These are phyloP conservation scores for Nesidiocoris tenuis DNA, from an alignment of 2,888 invertebrate species.

Conservation along the genomic window DNA sequence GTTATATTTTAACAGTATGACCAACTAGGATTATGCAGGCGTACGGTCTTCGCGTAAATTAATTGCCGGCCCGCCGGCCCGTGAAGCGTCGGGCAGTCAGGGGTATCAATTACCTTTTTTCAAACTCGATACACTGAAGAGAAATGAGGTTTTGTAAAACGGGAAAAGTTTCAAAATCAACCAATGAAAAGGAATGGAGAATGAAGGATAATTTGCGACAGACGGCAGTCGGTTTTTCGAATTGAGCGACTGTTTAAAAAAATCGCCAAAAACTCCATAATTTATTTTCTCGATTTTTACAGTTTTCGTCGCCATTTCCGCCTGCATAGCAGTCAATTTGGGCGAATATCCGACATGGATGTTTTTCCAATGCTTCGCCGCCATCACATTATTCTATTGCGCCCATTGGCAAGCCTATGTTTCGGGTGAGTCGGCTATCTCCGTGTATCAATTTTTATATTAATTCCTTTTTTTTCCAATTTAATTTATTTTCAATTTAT, in stretches of 20 bases:
- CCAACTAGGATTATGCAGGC: background rate
- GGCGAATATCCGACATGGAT: slow-evolving; percentile 91
- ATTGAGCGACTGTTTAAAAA: too few species aligned
- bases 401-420: slow-evolving; percentile 99
- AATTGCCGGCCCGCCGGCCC: background rate
- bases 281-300: too few species aligned
- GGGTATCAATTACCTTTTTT: too few species aligned
- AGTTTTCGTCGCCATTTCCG: slow-evolving; percentile 95
- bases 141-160: too few species aligned
- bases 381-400: slow-evolving; percentile 94
- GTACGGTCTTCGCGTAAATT: background rate
- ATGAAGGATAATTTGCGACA: too few species aligned
- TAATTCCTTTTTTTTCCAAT: background rate
- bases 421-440: slow-evolving; percentile 75
- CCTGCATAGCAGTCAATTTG: slow-evolving; percentile 88
- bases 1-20: background rate
- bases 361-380: slow-evolving; percentile 93
- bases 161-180: too few species aligned
- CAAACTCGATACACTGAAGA: too few species aligned
- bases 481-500: too few species aligned
- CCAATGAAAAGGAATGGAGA: too few species aligned
- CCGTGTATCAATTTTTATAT: background rate
- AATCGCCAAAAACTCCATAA: too few species aligned
- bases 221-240: too few species aligned
- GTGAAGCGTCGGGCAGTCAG: too few species aligned